These are phyloP conservation scores for Catocala nupta DNA, from an alignment of 2,888 invertebrate genomes.

Conservation along the genomic window DNA sequence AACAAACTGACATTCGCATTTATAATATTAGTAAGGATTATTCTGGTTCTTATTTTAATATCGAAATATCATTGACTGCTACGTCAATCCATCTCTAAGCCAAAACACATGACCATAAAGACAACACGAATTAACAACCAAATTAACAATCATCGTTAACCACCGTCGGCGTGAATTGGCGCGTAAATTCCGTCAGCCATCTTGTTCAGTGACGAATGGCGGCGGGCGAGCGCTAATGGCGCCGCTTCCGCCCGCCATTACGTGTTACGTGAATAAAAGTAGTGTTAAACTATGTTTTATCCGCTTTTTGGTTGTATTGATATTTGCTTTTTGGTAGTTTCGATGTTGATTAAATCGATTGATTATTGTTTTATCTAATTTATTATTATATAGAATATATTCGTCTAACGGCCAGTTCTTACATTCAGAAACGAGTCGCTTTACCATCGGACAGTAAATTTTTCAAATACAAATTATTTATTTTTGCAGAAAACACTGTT, in stretches of 20 bases:
- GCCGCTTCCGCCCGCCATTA: slow-evolving; percentile 66
- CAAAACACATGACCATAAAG: slow-evolving; percentile 14
- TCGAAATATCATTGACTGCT: too few relatives aligned
- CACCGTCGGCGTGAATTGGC: slow-evolving; percentile 62
- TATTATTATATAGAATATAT: too few relatives aligned
- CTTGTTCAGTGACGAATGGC: slow-evolving; percentile 67
- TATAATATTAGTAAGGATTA: too few relatives aligned
- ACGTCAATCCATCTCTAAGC: not conserved
- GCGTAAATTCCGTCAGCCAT: slow-evolving; percentile 69
- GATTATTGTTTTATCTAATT: too few relatives aligned
- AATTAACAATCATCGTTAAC: slow-evolving; percentile 25
- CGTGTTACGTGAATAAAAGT: slow-evolving; percentile 46
- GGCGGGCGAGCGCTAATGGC: slow-evolving; percentile 60
- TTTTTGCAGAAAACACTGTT: too few relatives aligned
- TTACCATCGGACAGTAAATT: too few relatives aligned
- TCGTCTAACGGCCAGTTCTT: too few relatives aligned
- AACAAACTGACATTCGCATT: too few relatives aligned
- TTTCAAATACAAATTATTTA: too few relatives aligned
- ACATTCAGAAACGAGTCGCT: too few relatives aligned
- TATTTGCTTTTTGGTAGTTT: not conserved
- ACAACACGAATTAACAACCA: slow-evolving; percentile 21
- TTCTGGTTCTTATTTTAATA: too few relatives aligned
- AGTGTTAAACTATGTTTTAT: slow-evolving; percentile 43
- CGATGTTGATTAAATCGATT: too few relatives aligned
- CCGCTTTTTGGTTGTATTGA: slow-evolving; percentile 41